A percentile compares a stretch with the other conserved stretches of the same genome.
Conservation (phyloP, 2,113 vertebrate species). For the Sinocyclocheilus anshuiensis region DNA sequence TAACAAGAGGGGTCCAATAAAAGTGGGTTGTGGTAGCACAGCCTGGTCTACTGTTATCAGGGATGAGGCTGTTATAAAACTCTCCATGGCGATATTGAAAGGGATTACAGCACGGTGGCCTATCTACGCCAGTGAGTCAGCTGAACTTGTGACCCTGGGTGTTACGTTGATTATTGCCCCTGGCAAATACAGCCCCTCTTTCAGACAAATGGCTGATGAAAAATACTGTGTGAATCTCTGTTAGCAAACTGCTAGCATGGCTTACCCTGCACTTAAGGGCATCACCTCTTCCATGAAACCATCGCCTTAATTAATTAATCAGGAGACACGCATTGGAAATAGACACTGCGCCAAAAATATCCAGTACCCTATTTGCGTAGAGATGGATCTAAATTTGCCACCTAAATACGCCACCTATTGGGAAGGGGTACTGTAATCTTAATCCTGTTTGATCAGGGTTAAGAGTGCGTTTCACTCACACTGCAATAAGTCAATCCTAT, state of each 20-base stretch:
- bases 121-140: slow-evolving; percentile 67
- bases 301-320: slow-evolving; percentile 74
- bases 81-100: slow-evolving; percentile 66
- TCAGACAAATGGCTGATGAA: slow-evolving; percentile 60
- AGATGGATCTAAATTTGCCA: slow-evolving; percentile 62
- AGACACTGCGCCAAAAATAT: slow-evolving; percentile 69
- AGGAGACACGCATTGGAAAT: slow-evolving; percentile 68
- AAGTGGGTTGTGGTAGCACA: slow-evolving; percentile 68
- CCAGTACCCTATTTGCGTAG: slow-evolving; percentile 60
- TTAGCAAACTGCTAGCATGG: slow-evolving; percentile 56
- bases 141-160: slow-evolving; percentile 77
- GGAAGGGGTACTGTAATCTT: slow-evolving; percentile 75
- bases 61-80: slow-evolving; percentile 70
- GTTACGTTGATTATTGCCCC: slow-evolving; percentile 76
- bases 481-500: slow-evolving; percentile 76
- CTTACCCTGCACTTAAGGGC: slow-evolving; percentile 62
- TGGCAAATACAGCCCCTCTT: slow-evolving; percentile 62
- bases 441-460: slow-evolving; percentile 79
- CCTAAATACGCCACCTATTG: slow-evolving; percentile 63
- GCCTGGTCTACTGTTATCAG: slow-evolving; percentile 60
- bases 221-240: slow-evolving; percentile 48
- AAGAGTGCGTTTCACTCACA: slow-evolving; percentile 66
- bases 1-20: slow-evolving; percentile 72
- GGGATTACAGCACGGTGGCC: slow-evolving; percentile 66
- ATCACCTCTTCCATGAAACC: slow-evolving; percentile 69